Evolutionary conservation across 1,140 invertebrate genomes (phyloP), one percentile per base, ranked within the genome.

Genomic region (Melanaphis sacchari): DNA sequence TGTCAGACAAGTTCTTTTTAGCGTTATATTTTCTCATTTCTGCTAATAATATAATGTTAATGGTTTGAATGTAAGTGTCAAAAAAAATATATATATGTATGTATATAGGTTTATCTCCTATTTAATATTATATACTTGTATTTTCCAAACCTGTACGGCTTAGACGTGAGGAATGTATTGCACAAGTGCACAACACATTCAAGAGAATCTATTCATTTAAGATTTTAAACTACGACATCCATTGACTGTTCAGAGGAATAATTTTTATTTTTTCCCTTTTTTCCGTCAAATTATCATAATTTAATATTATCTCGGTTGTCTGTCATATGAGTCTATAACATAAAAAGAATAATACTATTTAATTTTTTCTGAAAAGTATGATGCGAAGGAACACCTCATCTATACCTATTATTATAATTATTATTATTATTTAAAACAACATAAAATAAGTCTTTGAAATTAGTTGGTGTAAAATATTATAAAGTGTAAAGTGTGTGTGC

Each of bases 1-100:
- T 36, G 87, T 88, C 87, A 31, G 46, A 89, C 87, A 22, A 49
- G 87, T 89, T 89, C n/a, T 89, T 52, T 89, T 89, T 89, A 89
- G 87, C 43, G 46, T 46, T 89, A 21, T 52, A 89, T 54, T 52
- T 89, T 89, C 46, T 89, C 26, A 54, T 89, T 89, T 89, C 36
- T 54, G 46, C 46, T 26, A 87, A 41, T 26, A 87, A 41, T 46
- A 41, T 11, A 18, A n/a, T 41, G 85, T 22, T 52, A 89, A 89
- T 52, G 46, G 46, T 46, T 46, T 43, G 31, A 18, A 87, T 31
- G 31, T 49, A 41, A 31, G 82, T 84, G 36, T 84, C 82, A 41
- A 41, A 41, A 84, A 41, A 84, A 82, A 82, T 24, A 81, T 36
- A 7, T 81, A 24, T 3, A 36, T 36, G 76, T 81, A 21, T 36